Conservation (phyloP, 2,797 vertebrate genomes). For the Dermochelys coriacea region DNA sequence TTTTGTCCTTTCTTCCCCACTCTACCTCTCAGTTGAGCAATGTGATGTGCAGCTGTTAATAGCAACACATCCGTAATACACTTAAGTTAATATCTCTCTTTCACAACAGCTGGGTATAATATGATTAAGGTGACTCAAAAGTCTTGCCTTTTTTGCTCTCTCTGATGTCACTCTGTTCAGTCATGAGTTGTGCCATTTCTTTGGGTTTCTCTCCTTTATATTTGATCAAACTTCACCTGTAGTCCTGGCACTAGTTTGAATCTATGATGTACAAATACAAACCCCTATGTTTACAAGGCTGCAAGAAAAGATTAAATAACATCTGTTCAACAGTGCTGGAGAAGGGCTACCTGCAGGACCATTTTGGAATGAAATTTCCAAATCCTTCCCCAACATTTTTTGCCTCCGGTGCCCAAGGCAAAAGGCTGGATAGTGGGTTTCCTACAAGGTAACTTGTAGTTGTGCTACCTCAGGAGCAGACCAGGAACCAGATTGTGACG, state of each 20-base stretch:
- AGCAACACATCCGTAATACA: neutral
- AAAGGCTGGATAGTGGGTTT: constrained; percentile 16
- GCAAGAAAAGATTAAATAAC: constrained; percentile 57
- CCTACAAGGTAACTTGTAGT: neutral
- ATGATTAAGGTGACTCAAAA: neutral
- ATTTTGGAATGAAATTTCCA: constrained; percentile 9
- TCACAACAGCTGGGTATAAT: neutral
- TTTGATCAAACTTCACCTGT: constrained; percentile 37
- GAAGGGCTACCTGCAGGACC: neutral
- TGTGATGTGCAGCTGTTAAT: neutral
- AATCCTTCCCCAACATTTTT: constrained; percentile 24
- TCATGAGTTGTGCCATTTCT: neutral
- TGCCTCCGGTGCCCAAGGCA: constrained; percentile 14
- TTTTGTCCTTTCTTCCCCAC: neutral
- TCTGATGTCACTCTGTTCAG: neutral
- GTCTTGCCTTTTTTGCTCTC: neutral
- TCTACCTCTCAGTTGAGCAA: neutral
- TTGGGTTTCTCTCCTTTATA: neutral
- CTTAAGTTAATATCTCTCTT: neutral
- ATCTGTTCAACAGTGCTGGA: constrained; percentile 44
- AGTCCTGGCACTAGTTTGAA: constrained; percentile 36
- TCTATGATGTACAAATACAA: constrained; percentile 49
- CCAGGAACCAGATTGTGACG: too few relatives aligned
- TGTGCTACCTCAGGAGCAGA: too few relatives aligned
- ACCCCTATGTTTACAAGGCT: constrained; percentile 49